Evolutionary conservation across 92 coral and sea anemone genomes (phyloP).

Genomic region (Bergia puertoricense): DNA sequence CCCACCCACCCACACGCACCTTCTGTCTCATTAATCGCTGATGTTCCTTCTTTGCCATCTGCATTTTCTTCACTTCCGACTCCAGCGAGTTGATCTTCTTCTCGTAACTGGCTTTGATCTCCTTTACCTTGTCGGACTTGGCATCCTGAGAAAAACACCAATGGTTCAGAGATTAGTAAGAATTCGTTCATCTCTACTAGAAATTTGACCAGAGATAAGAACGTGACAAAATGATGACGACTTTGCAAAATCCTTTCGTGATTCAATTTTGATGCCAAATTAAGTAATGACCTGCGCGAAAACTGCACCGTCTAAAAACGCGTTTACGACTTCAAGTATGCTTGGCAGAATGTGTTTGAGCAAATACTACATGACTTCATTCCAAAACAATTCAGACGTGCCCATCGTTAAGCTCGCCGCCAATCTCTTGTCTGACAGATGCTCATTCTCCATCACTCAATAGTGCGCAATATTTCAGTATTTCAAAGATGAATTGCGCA

Average conservation of each 20-base stretch:
- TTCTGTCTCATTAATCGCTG: constrained; percentile 64
- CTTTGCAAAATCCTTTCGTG: too few relatives aligned
- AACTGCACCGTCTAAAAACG: too few relatives aligned
- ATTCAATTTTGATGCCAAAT: not conserved
- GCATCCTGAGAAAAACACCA: constrained; percentile 56
- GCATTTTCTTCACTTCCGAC: constrained; percentile 89
- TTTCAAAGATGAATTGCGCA: too few relatives aligned
- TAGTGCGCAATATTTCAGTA: too few relatives aligned
- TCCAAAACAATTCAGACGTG: not conserved
- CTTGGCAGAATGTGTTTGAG: not conserved
- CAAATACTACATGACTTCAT: too few relatives aligned
- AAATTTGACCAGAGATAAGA: not conserved
- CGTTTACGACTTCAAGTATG: not conserved
- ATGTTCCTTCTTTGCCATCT: constrained; percentile 92
- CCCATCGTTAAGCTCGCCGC: not conserved
- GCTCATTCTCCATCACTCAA: too few relatives aligned
- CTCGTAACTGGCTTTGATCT: constrained; percentile 81
- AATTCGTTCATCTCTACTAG: not conserved
- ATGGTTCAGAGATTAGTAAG: not conserved
- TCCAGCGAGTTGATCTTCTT: constrained; percentile 80
- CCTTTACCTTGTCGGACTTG: constrained; percentile 73
- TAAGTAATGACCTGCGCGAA: too few relatives aligned
- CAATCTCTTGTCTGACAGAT: not conserved
- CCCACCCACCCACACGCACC: too few relatives aligned
- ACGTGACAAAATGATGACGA: not conserved